Conservation (phyloP, 1,140 invertebrate genomes). For the Asobara japonica region DNA sequence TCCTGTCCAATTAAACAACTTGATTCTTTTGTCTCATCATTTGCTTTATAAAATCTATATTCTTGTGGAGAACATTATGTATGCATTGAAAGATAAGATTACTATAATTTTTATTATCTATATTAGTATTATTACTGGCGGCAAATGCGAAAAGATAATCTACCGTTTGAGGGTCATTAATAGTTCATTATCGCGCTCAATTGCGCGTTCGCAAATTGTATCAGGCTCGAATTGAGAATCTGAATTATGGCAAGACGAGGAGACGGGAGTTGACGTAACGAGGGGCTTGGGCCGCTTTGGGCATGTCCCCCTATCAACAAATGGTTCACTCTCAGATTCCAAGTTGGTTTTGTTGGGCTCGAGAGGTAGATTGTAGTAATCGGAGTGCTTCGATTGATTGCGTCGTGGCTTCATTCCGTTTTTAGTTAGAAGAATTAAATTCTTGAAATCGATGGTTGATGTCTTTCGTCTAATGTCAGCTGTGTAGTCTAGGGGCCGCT, state of each 20-base stretch:
- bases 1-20: neutral
- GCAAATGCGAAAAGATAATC: neutral
- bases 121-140: neutral
- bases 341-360: constrained; percentile 44
- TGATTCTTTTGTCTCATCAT: too few species aligned
- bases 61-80: neutral
- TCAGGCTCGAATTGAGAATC: constrained; percentile 35
- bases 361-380: constrained; percentile 47
- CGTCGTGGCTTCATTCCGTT: constrained; percentile 56
- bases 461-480: constrained; percentile 48
- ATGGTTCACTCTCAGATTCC: constrained; percentile 47
- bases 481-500: constrained; percentile 52
- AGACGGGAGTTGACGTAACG: constrained; percentile 40
- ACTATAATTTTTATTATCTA: neutral
- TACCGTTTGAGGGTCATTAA: neutral
- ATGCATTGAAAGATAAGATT: neutral
- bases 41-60: too few species aligned
- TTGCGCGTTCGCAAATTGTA: neutral
- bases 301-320: constrained; percentile 51
- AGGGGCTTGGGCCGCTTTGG: constrained; percentile 41
- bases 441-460: constrained; percentile 60
- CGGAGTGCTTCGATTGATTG: constrained; percentile 48
- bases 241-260: constrained; percentile 39
- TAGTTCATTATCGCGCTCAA: neutral
- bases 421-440: constrained; percentile 61